phyloP scores from a whole-genome alignment of 2,797 vertebrate species.

The Peromyscus eremicus region DNA sequence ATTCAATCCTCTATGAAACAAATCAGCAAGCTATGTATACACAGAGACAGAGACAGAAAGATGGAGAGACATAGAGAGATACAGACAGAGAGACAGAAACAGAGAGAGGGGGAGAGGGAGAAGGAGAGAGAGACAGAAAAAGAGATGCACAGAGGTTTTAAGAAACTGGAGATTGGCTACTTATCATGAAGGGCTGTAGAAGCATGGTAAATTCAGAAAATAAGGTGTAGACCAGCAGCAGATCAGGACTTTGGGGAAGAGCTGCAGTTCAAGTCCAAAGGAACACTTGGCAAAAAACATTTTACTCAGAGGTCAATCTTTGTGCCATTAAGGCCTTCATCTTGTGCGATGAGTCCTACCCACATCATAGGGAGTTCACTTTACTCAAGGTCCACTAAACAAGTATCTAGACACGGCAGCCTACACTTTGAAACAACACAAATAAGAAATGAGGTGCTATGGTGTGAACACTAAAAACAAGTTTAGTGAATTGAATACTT shows the following conservation, averaged over 20 bases:
- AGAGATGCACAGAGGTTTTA: neutral
- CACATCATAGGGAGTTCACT: neutral
- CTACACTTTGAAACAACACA: neutral
- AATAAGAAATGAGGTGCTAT: neutral
- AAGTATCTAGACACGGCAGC: neutral
- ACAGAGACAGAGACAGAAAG: neutral
- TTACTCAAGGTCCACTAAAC: neutral
- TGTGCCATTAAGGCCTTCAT: neutral
- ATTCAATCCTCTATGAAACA: neutral
- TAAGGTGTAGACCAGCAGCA: neutral
- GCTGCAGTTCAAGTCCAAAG: neutral
- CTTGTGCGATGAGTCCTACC: neutral
- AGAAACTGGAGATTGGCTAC: neutral
- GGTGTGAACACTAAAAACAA: neutral
- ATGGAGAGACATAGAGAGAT: neutral
- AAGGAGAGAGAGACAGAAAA: neutral
- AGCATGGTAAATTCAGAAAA: neutral
- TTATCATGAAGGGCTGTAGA: neutral
- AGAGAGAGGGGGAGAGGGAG: neutral
- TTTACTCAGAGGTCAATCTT: neutral
- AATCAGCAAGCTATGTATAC: neutral
- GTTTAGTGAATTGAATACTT: neutral
- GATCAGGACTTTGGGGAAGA: neutral
- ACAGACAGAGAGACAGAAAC: neutral
- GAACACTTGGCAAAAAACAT: neutral